Conservation (phyloP, 1,140 invertebrate genomes). For the Triops longicaudatus region DNA sequence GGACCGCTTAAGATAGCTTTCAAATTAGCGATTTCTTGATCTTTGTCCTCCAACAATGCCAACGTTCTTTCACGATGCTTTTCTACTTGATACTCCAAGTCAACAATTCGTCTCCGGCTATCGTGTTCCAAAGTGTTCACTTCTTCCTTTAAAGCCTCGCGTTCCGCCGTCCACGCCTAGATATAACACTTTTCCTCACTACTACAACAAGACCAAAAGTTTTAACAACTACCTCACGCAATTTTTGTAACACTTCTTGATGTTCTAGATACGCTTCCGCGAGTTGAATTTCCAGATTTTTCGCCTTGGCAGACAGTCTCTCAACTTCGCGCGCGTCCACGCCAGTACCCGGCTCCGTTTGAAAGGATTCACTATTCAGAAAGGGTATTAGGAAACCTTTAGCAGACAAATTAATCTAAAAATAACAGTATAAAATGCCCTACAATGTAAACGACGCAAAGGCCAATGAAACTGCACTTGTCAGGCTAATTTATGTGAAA, state of each 20-base stretch:
- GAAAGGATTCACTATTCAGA: neutral
- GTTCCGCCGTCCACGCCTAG: constrained; percentile 47
- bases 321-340: constrained; percentile 33
- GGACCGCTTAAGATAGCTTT: constrained; percentile 45
- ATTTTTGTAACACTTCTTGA: constrained; percentile 28
- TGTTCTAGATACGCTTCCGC: constrained; percentile 31
- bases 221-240: constrained; percentile 25
- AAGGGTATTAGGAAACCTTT: neutral
- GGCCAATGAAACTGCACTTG: too few species aligned
- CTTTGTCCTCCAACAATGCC: constrained; percentile 65
- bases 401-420: too few species aligned
- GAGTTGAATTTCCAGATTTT: constrained; percentile 32
- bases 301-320: constrained; percentile 37
- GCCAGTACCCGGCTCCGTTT: neutral
- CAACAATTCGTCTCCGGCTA: constrained; percentile 48
- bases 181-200: constrained; percentile 14
- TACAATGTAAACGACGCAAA: too few species aligned
- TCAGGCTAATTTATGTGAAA: too few species aligned
- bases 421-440: too few species aligned
- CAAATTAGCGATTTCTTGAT: constrained; percentile 61
- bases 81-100: constrained; percentile 63
- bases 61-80: constrained; percentile 69
- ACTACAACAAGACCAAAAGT: neutral
- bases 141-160: constrained; percentile 50
- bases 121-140: constrained; percentile 46